Evolutionary conservation across 2,797 vertebrate species (phyloP).

Genomic region (Telmatherina bonti): DNA sequence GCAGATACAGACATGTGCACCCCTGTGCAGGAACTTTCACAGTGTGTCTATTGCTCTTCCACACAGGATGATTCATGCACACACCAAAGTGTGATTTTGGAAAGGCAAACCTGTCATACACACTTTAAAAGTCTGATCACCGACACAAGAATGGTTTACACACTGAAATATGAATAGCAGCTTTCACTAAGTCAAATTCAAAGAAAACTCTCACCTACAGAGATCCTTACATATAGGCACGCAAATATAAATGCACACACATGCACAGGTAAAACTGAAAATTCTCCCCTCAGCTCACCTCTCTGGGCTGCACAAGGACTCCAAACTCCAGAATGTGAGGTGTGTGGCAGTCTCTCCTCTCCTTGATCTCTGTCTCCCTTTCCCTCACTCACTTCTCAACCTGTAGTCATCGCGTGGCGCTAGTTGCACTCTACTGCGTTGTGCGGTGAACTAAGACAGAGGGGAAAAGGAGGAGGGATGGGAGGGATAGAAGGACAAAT

Average conservation of each 20-base stretch:
- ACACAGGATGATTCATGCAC: conserved; percentile 49
- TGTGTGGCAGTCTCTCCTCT: conserved; percentile 71
- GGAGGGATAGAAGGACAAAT: conserved; percentile 69
- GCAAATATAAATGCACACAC: conserved; percentile 42
- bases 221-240: conserved; percentile 39
- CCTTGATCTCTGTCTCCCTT: conserved; percentile 67
- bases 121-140: conserved; percentile 51
- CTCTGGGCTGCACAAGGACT: conserved; percentile 71
- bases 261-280: conserved; percentile 44
- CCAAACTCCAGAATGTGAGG: conserved; percentile 76
- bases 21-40: conserved; percentile 9
- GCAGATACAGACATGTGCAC: conserved; percentile 33
- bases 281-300: conserved; percentile 74
- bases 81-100: conserved; percentile 60
- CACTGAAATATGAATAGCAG: conserved; percentile 55
- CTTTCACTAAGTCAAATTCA: conserved; percentile 50
- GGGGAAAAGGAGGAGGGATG: conserved; percentile 62
- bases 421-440: conserved; percentile 74
- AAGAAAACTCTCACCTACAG: conserved; percentile 45
- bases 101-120: conserved; percentile 64
- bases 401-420: conserved; percentile 79
- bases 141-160: conserved; percentile 46
- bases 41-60: conserved; percentile 34
- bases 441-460: conserved; percentile 58
- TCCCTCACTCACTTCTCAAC: conserved; percentile 80